Conservation (phyloP, 2,113 vertebrate species). For the Tylochromis polylepis region DNA sequence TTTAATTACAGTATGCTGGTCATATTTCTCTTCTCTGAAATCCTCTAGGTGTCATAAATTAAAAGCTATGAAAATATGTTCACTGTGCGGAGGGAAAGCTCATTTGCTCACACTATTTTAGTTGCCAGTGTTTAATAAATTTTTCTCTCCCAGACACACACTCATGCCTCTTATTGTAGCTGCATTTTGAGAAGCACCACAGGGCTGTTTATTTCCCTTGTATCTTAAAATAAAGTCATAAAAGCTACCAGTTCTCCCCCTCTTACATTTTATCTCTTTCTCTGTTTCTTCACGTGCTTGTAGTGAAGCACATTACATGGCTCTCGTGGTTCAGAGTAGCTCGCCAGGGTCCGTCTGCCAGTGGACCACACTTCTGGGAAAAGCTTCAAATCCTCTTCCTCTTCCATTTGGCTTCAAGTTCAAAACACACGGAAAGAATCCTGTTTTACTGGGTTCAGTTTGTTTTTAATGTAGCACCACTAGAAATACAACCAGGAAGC, state of each 20-base stretch:
- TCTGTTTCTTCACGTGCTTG: neutral
- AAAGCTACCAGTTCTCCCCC: neutral
- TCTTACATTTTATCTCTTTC: neutral
- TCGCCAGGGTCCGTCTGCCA: neutral
- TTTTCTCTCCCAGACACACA: neutral
- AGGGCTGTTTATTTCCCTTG: neutral
- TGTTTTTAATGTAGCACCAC: neutral
- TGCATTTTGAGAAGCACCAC: neutral
- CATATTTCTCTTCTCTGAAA: neutral
- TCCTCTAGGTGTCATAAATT: neutral
- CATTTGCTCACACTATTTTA: neutral
- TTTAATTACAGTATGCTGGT: neutral
- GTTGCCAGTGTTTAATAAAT: neutral
- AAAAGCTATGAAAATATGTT: neutral
- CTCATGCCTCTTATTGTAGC: neutral
- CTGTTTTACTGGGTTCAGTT: neutral
- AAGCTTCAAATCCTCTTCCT: slow-evolving; percentile 15
- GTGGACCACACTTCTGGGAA: neutral
- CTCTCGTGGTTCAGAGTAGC: neutral
- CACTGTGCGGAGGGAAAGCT: neutral
- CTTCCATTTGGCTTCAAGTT: slow-evolving; percentile 12
- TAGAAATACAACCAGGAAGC: neutral
- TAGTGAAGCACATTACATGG: neutral
- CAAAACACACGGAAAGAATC: neutral
- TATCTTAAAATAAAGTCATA: neutral